Base-by-base conservation (phyloP, 2,888 invertebrate genomes). In the Andrena minutula region DNA sequence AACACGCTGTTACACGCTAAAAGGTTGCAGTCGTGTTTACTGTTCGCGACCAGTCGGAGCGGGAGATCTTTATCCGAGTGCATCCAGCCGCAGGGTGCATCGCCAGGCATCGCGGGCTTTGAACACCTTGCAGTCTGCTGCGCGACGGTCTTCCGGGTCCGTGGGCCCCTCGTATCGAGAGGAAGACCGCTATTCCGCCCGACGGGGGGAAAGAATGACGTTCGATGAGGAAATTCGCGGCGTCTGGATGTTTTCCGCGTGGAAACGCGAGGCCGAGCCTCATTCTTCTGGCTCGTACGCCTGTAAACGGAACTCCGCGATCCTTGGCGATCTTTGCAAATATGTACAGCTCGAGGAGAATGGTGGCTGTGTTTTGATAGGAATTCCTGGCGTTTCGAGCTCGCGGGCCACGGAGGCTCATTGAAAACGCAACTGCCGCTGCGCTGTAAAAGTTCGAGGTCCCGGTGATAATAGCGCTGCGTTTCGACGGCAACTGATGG, bases 21-120 rank as follows among this genome's bases (percentile, higher is more conserved):
- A 76, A 64, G 41, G 35, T 63, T 63, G 41, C 70, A 51, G 58
- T 68, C 69, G 69, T 35, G 64, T 69, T 75, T 68, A 69, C 61
- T 60, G 69, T 75, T 69, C 51, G 69, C 61, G 32, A 68, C 68
- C 66, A 66, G 63, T 41, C 35, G 61, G 51, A 68, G 82, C 63
- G 51, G 70, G 71, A 60, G 72, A 82, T 82, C 82, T 76, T 82
- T 82, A 82, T 82, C 75, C 26, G 51, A 26, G 70, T 72, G 61
- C 73, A 69, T 51, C 69, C 69, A 72, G 72, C 64, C 83, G 60
- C 53, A 51, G 35, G 56, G 53, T 63, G 49, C 51, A 66, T 74
- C 66, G 56, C 65, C 66, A 74, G 72, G 64, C 82, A 68, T 51
- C 81, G 66, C 56, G 58, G 53, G 83, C 60, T 77, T 83, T 58